phyloP scores from a whole-genome alignment of 2,888 invertebrate genomes.

The Cephus rjabovi region DNA sequence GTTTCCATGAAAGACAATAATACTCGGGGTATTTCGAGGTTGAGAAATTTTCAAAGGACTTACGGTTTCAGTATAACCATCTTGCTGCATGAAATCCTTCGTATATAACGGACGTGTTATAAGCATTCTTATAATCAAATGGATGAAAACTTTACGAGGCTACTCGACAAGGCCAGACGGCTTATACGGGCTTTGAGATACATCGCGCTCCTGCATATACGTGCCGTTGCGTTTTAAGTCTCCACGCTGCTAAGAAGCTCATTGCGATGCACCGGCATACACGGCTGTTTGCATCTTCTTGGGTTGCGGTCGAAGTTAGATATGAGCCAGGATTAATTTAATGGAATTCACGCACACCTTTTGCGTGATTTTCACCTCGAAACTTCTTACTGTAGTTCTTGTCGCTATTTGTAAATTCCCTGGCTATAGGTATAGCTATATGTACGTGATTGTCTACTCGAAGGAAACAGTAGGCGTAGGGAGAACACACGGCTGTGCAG shows the following conservation, averaged over 20 bases:
- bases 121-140: not conserved
- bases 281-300: constrained; percentile 30
- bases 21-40: not conserved
- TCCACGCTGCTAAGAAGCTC: constrained; percentile 44
- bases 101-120: too few species aligned
- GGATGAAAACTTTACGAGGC: not conserved
- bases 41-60: not conserved
- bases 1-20: not conserved
- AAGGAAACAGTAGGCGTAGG: not conserved
- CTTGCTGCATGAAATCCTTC: not conserved
- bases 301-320: constrained; percentile 5
- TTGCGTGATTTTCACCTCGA: not conserved
- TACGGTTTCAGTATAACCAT: not conserved
- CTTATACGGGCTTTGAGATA: not conserved
- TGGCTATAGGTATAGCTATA: not conserved
- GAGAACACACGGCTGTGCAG: not conserved
- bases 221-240: constrained; percentile 34
- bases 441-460: not conserved
- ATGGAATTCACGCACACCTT: constrained; percentile 7
- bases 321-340: constrained; percentile 26
- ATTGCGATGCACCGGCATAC: constrained; percentile 56
- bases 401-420: not conserved
- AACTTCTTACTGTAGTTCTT: not conserved
- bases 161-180: not conserved
- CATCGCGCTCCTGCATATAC: constrained; percentile 30